Evolutionary conservation across 2,113 vertebrate species (phyloP), one percentile per base, ranked within the genome.

Genomic region (Hystrix brachyura): DNA sequence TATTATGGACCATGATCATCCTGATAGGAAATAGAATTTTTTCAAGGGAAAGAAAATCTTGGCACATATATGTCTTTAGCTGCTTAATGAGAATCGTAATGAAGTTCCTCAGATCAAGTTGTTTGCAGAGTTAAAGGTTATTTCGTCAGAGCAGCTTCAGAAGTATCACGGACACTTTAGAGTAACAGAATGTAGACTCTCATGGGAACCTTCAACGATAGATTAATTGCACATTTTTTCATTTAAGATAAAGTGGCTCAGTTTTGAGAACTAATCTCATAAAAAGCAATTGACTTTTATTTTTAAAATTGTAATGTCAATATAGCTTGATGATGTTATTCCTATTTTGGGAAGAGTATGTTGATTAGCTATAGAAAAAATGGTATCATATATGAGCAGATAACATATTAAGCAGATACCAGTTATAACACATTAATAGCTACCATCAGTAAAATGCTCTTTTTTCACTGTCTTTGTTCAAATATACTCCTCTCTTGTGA

Each of bases 71-170:
- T 57, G 1, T 76, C 18, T 88, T 34, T 13, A 92, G 25, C 12
- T 88, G 48, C 25, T 88, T 88, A 79, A 60, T 82, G n/a, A 85
- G 7, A 84, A 78, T 11, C 29, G 78, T 65, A 23, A 78, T 90
- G 69, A 78, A 23, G 74, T 94, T 90, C 38, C 87, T 59, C 57
- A 90, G 38, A 67, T 34, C 38, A 19, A 57, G 78, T 51, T 83
- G 19, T 81, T 94, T 65, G 4, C 65, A 91, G 64, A 86, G 25
- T 82, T 94, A 67, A 55, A 85, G 27, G 46, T 94, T 91, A 60
- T 14, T 65, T 81, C 84, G 81, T 32, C 38, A 81, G 59, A 59
- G 17, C 7, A 91, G 25, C 1, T 90, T 69, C n/a, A 25, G 8
- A 48, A 76, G 85, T 67, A 48, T 46, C 60, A 4, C 13, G 48